Conservation (phyloP, 1,140 invertebrate species). For the Oryctes rhinoceros region DNA sequence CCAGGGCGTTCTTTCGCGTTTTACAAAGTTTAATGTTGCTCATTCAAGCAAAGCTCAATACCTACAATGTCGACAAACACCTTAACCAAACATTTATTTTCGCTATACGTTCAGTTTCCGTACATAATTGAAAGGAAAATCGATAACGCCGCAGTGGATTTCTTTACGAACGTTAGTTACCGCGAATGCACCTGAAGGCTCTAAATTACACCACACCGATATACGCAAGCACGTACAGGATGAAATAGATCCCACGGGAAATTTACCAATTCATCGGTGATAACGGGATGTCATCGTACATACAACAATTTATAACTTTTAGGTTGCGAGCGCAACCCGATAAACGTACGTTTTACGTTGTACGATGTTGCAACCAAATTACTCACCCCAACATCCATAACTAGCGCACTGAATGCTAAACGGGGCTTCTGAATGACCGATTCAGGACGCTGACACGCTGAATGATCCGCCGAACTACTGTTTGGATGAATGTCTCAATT, state of each 20-base stretch:
- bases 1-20: background rate
- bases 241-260: slow-evolving; percentile 31
- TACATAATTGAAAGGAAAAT: slow-evolving; percentile 12
- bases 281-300: slow-evolving; percentile 8
- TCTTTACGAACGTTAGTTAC: slow-evolving; percentile 7
- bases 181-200: slow-evolving; percentile 29
- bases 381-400: background rate
- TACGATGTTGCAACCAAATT: background rate
- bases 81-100: slow-evolving; percentile 24
- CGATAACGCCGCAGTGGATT: slow-evolving; percentile 16
- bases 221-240: background rate
- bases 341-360: background rate
- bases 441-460: no score
- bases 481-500: no score
- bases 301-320: slow-evolving; percentile 30
- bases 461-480: no score
- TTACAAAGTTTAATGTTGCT: slow-evolving; percentile 2
- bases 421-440: no score
- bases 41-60: background rate
- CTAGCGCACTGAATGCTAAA: background rate
- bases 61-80: background rate
- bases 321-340: background rate
- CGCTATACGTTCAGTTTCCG: background rate
- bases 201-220: slow-evolving; percentile 5
- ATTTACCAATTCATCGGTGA: slow-evolving; percentile 32